Base-by-base conservation (phyloP, 2,888 invertebrate species). In the Trichopoda pennipes region DNA sequence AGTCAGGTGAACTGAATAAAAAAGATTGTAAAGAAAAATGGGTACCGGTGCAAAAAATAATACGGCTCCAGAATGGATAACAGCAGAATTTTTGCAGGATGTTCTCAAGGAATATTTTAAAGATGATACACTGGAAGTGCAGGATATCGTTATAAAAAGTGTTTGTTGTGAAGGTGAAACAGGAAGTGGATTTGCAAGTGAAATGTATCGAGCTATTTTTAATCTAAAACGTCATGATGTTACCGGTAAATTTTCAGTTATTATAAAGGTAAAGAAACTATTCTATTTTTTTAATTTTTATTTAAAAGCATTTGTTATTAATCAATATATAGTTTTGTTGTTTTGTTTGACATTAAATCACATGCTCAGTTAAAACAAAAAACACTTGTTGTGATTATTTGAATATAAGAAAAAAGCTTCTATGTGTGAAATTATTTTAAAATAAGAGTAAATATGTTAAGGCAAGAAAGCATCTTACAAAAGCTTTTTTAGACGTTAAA, bases 201-300 rank as follows among this genome's bases (percentile, higher is more conserved):
- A 89, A 85, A 88, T 91, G 88, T 90, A 91, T 84, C 87, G 91
- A 3, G 89, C 88, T n/a, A 85, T 86, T 19, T 89, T 91, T 38
- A 87, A 90, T 80, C 85, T 90, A 74, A 85, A 87, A 64, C 86
- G 88, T 8, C 87, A 88, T 32, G 86, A 86, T 10, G 86, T 86
- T 7, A 87, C 87, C 47, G 87, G 87, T 21, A 89, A 88, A 66
- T 90, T 89, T 79, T 89, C 91, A 0, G 88, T 91, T 19, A 88
- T 91, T 16, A 87, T 91, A 7, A 91, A 91, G 86, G 88, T 89
- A 77, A 38, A 28, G 28, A 28, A 44, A 12, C 10, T 28, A 4
- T 28, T 28, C 8, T 28, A 6, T 28, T 28, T 28, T 28, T 8
- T 28, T 28, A 28, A 28, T 28, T 28, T 28, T n/a, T 28, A 4